Percentiles rank a stretch among this genome's conserved stretches.
Conservation (phyloP, 2,797 vertebrate genomes). For the Gymnocypris eckloni region DNA sequence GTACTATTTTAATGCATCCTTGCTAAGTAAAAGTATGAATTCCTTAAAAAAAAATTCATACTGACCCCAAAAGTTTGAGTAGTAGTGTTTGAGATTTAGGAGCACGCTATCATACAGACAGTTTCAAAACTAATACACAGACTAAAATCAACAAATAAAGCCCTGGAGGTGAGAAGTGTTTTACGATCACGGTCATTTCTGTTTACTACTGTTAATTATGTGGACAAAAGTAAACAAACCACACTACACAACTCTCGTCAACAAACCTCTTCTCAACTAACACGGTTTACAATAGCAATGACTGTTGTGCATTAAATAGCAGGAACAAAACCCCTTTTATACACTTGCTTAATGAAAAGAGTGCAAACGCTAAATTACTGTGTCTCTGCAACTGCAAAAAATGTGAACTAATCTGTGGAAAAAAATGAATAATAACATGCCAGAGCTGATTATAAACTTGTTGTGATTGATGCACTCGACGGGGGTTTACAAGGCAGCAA, state of each 20-base stretch:
- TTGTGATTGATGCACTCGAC: conserved; percentile 58
- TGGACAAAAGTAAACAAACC: neutral
- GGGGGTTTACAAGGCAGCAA: conserved; percentile 49
- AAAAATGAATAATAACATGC: conserved; percentile 18
- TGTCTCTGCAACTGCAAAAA: neutral
- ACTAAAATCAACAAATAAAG: neutral
- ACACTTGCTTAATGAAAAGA: conserved; percentile 4
- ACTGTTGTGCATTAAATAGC: neutral
- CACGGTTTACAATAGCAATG: neutral
- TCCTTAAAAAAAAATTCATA: neutral
- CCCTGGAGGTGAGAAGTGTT: conserved; percentile 12
- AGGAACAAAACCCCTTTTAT: neutral
- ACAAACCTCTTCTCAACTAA: conserved; percentile 6
- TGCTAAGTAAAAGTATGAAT: neutral
- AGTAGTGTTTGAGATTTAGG: neutral
- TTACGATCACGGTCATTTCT: neutral
- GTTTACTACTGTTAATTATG: conserved; percentile 12
- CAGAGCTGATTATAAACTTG: conserved; percentile 49
- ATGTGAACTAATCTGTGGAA: neutral
- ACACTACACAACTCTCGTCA: neutral
- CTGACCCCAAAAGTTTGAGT: neutral
- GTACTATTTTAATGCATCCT: neutral
- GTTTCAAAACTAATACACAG: neutral
- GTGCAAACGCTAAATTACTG: neutral
- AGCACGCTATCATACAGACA: too few species aligned